These are phyloP conservation scores for Gallinago stenura DNA, from an alignment of 2,797 vertebrate species.

Conservation along the genomic window DNA sequence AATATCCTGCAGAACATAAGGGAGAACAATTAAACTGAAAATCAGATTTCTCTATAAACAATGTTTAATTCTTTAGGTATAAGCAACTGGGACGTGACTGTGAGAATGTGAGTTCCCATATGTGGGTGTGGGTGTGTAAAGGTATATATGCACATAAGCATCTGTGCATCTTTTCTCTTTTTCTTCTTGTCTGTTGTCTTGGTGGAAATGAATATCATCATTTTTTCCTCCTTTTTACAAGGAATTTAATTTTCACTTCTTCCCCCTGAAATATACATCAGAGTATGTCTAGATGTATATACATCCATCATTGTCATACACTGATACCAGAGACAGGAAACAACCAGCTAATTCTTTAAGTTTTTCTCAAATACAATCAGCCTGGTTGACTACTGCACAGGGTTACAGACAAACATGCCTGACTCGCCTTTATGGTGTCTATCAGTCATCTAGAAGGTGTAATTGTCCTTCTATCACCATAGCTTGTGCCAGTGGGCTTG, in stretches of 20 bases:
- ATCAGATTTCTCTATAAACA: neutral
- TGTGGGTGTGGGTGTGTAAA: neutral
- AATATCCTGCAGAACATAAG: neutral
- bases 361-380: neutral
- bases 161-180: neutral
- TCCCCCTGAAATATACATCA: neutral
- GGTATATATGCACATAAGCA: accelerated
- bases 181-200: neutral
- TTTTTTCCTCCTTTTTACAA: neutral
- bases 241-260: neutral
- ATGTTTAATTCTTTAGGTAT: neutral
- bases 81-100: neutral
- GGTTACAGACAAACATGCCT: neutral
- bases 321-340: neutral
- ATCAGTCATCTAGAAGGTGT: neutral
- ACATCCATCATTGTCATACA: neutral
- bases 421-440: neutral
- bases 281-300: neutral
- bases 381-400: neutral
- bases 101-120: accelerated
- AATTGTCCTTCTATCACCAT: neutral
- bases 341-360: neutral
- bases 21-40: neutral
- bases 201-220: neutral
- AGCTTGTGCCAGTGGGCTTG: neutral